Evolutionary conservation across 2,888 invertebrate species (phyloP).

Genomic region (Chrysomela aeneicollis): DNA sequence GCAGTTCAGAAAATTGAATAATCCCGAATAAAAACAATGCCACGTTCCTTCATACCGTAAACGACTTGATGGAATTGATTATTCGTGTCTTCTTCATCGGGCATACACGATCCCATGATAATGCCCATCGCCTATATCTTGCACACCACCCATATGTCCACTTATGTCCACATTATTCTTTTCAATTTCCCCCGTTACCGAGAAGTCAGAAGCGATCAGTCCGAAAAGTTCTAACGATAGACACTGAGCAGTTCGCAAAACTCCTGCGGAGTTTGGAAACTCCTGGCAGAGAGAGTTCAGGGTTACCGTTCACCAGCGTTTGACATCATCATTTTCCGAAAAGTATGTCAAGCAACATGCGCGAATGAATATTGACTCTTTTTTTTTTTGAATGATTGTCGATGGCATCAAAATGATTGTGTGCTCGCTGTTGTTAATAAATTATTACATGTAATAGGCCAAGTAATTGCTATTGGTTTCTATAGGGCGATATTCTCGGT

Average conservation of each 20-base stretch:
- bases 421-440: constrained; percentile 2
- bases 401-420: constrained; percentile 35
- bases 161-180: not conserved
- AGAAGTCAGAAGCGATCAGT: not conserved
- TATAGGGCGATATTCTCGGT: not conserved
- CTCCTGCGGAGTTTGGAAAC: not conserved
- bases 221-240: too few species aligned
- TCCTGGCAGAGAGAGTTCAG: not conserved
- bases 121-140: constrained; percentile 67
- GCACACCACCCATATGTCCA: not conserved
- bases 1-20: too few species aligned
- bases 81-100: constrained; percentile 68
- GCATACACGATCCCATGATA: constrained; percentile 77
- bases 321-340: not conserved
- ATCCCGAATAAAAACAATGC: too few species aligned
- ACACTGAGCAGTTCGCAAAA: not conserved
- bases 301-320: not conserved
- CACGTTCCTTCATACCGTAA: constrained; percentile 56
- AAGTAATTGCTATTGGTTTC: not conserved
- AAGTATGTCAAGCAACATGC: constrained; percentile 40
- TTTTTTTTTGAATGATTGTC: constrained; percentile 35
- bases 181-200: not conserved
- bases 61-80: constrained; percentile 60
- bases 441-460: constrained; percentile 17
- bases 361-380: constrained; percentile 43